A percentile compares a stretch with the other conserved stretches of the same genome.
Evolutionary conservation across 1,140 invertebrate genomes (phyloP).

Genomic region (Pollicipes pollicipes): DNA sequence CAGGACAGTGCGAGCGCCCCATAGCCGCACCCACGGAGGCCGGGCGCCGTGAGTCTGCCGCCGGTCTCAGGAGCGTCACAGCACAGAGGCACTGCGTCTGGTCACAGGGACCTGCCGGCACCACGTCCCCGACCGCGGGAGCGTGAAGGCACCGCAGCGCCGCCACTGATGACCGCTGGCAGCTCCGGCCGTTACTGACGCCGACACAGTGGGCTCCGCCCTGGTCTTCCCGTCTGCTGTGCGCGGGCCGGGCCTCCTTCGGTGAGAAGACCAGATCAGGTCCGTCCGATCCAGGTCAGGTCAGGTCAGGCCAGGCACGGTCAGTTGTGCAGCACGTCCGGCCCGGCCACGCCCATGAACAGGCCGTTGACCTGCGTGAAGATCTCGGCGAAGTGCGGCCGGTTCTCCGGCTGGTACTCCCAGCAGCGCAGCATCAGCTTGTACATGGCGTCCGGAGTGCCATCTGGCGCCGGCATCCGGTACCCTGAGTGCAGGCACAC

Average conservation of each 20-base stretch:
- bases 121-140: not conserved
- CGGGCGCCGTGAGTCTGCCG: too few species aligned
- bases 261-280: not conserved
- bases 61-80: too few species aligned
- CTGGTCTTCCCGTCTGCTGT: not conserved
- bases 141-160: too few species aligned
- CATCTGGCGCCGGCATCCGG: slow-evolving; percentile 74
- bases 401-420: slow-evolving; percentile 76
- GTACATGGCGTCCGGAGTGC: slow-evolving; percentile 74
- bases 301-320: not conserved
- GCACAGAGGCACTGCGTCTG: too few species aligned
- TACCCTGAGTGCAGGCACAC: slow-evolving; percentile 42
- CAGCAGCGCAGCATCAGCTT: slow-evolving; percentile 79
- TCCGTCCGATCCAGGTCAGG: not conserved
- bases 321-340: not conserved
- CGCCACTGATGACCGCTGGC: too few species aligned
- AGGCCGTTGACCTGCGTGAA: slow-evolving; percentile 26
- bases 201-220: slow-evolving; percentile 1
- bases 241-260: not conserved
- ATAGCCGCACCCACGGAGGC: not conserved
- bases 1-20: not conserved
- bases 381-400: slow-evolving; percentile 82
- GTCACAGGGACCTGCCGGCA: too few species aligned
- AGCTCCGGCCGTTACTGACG: too few species aligned
- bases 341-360: slow-evolving; percentile 7